These are phyloP conservation scores for Lampris megalopsis DNA, from an alignment of 2,113 vertebrate species.

Conservation along the genomic window DNA sequence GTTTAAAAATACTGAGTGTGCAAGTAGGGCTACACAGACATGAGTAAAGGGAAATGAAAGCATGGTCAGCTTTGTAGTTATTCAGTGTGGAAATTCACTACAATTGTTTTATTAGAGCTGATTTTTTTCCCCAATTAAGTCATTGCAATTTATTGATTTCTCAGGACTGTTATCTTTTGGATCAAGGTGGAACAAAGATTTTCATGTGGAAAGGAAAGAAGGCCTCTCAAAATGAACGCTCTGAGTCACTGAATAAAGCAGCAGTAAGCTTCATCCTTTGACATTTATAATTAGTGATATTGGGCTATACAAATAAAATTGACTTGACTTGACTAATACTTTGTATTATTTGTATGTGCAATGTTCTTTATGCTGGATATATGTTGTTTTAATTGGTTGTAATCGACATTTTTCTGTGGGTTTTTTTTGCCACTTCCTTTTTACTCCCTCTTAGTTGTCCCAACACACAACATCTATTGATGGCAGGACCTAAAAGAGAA, in stretches of 20 bases:
- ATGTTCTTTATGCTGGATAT: too few species aligned
- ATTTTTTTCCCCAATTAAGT: background rate
- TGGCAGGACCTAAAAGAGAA: background rate
- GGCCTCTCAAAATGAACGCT: constrained; percentile 81
- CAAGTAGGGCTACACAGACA: too few species aligned
- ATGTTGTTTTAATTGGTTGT: too few species aligned
- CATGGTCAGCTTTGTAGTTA: too few species aligned
- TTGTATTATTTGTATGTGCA: too few species aligned
- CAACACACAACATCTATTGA: background rate
- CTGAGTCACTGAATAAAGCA: constrained; percentile 79
- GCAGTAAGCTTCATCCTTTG: constrained; percentile 70
- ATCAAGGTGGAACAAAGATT: constrained; percentile 87
- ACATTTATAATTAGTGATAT: background rate
- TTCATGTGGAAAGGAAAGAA: constrained; percentile 89
- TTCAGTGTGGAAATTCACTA: too few species aligned
- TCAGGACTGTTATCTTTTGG: constrained; percentile 91
- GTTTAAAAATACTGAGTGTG: background rate
- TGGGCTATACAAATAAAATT: too few species aligned
- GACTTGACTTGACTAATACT: too few species aligned
- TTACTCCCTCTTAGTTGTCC: background rate
- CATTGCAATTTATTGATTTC: constrained; percentile 31
- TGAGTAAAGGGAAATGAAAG: too few species aligned
- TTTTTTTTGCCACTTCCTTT: too few species aligned
- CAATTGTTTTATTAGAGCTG: background rate
- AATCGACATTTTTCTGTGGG: too few species aligned